Percentiles rank a stretch among this genome's conserved stretches.
Conservation (phyloP, 37 sponge, comb jelly and placozoan genomes). For the Bolinopsis microptera region DNA sequence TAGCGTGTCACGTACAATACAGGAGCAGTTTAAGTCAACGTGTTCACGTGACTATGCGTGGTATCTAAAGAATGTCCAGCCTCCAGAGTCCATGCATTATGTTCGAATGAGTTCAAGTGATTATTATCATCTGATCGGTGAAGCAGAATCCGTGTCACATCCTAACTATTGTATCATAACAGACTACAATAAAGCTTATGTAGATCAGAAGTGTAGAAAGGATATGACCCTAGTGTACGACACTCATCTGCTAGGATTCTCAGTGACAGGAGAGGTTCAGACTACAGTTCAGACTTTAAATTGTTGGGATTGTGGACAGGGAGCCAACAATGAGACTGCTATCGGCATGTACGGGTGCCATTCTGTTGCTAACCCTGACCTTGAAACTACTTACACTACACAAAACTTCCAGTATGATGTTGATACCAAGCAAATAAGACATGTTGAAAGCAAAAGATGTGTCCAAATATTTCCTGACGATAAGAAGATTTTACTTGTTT, state of each 20-base stretch:
- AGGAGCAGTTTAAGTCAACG: not conserved
- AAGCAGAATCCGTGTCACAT: not conserved
- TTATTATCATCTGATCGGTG: not conserved
- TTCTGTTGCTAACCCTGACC: not conserved
- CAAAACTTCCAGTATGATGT: not conserved
- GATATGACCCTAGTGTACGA: not conserved
- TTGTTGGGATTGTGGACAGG: not conserved
- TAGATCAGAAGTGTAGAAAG: not conserved
- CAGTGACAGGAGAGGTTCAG: not conserved
- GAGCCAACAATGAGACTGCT: not conserved
- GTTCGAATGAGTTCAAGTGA: not conserved
- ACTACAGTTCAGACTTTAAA: not conserved
- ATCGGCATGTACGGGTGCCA: not conserved
- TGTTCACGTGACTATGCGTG: constrained; percentile 31
- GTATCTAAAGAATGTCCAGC: constrained; percentile 4
- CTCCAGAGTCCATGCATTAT: not conserved
- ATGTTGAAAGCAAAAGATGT: not conserved
- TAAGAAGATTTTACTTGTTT: not conserved
- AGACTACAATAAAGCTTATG: not conserved
- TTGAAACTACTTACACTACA: not conserved
- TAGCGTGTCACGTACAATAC: not conserved
- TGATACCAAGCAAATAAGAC: not conserved
- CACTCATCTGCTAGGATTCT: not conserved
- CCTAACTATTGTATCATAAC: not conserved
- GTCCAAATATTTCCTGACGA: not conserved